Percentiles rank a stretch among this genome's conserved stretches.
Conservation (phyloP, 1,140 invertebrate species). For the Ephestia elutella region DNA sequence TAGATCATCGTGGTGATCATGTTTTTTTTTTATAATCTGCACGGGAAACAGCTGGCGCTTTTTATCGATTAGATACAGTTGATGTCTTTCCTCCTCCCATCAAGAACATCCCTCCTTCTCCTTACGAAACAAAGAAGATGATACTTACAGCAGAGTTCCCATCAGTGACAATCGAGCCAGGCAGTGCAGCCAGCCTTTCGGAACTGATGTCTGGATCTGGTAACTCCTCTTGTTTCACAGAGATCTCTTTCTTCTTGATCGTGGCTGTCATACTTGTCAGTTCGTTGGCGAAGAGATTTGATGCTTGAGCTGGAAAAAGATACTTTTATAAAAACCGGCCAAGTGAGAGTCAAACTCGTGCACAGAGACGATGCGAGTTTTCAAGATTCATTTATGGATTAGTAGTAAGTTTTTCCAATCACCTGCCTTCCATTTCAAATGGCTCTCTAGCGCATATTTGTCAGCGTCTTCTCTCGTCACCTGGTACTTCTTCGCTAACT, state of each 20-base stretch:
- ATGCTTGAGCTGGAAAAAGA: slow-evolving; percentile 73
- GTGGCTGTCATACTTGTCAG: slow-evolving; percentile 88
- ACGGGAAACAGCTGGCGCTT: no score
- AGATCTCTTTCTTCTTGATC: slow-evolving; percentile 84
- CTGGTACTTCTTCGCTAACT: slow-evolving; percentile 91
- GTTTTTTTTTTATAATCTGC: no score
- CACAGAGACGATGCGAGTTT: no score
- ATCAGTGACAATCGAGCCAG: slow-evolving; percentile 91
- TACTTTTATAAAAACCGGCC: not conserved
- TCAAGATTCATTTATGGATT: no score
- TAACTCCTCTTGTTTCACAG: slow-evolving; percentile 91
- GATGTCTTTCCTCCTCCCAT: no score
- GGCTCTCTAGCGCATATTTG: slow-evolving; percentile 87
- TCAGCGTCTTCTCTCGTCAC: slow-evolving; percentile 90
- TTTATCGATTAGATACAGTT: no score
- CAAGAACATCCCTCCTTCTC: no score
- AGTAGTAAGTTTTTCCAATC: slow-evolving; percentile 10
- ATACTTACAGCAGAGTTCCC: slow-evolving; percentile 91
- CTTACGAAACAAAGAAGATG: no score
- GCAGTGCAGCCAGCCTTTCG: slow-evolving; percentile 84
- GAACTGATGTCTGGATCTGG: slow-evolving; percentile 86
- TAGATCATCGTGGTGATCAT: no score
- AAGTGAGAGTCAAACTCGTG: no score
- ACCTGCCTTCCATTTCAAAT: slow-evolving; percentile 87
- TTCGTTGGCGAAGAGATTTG: slow-evolving; percentile 90